Conservation (phyloP, 1,140 invertebrate species). For the Littorina saxatilis region DNA sequence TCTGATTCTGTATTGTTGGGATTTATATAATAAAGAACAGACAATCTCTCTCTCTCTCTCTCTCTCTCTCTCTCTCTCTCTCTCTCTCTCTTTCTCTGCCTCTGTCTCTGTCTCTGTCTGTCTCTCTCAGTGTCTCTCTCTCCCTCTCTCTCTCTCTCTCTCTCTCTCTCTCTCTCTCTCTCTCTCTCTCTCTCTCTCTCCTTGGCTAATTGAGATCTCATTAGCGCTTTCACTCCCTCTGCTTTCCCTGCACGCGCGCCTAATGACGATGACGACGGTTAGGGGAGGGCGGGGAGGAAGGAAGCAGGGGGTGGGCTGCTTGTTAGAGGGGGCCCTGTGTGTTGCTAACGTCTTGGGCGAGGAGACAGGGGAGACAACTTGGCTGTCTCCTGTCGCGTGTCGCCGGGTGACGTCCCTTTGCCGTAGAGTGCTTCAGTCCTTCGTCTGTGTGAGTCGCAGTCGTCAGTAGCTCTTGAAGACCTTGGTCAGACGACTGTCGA, state of each 20-base stretch:
- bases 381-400: conserved; percentile 9
- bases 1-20: too few relatives aligned
- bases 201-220: conserved; percentile 36
- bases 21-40: too few relatives aligned
- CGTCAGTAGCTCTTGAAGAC: too few relatives aligned
- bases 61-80: too few relatives aligned
- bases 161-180: too few relatives aligned
- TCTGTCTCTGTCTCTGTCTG: too few relatives aligned
- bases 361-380: conserved; percentile 19
- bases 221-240: conserved; percentile 37
- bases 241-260: conserved; percentile 29
- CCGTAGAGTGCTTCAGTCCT: conserved; percentile 20
- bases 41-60: too few relatives aligned
- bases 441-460: too few relatives aligned
- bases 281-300: background rate
- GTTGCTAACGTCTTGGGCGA: background rate
- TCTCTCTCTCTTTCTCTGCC: too few relatives aligned
- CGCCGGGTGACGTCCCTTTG: conserved; percentile 3
- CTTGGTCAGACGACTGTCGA: too few relatives aligned
- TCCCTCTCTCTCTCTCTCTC: too few relatives aligned
- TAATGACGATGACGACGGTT: conserved; percentile 25
- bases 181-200: background rate
- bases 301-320: background rate
- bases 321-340: conserved; percentile 11
- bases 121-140: too few relatives aligned